A percentile compares a stretch with the other conserved stretches of the same genome.
phyloP scores from a whole-genome alignment of 2,113 vertebrate genomes.

The Chionomys nivalis region DNA sequence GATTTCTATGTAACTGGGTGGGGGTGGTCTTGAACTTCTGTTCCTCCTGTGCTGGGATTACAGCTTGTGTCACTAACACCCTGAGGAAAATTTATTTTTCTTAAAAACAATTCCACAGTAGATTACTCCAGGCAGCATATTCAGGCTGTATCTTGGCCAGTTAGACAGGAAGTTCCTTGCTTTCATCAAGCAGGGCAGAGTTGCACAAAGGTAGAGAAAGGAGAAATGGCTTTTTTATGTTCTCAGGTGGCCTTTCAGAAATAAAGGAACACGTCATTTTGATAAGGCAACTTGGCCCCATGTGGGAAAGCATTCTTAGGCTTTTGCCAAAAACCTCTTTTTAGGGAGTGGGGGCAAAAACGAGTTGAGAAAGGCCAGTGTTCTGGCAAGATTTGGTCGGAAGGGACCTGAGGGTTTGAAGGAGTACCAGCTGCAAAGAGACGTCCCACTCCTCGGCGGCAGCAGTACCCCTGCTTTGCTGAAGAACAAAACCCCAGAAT shows the following conservation, averaged over 20 bases:
- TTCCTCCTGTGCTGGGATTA: neutral
- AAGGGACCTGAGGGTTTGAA: neutral
- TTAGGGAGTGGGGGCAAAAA: neutral
- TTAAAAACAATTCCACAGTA: neutral
- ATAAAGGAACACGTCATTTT: slow-evolving; percentile 35
- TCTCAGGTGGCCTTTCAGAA: slow-evolving; percentile 39
- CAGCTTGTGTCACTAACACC: neutral
- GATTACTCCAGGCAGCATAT: neutral
- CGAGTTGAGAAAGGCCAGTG: neutral
- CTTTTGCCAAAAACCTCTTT: neutral
- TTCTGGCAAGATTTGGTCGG: neutral
- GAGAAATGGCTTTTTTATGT: slow-evolving; percentile 32
- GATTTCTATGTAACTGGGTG: neutral
- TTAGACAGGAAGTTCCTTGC: slow-evolving; percentile 42
- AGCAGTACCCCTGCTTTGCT: neutral
- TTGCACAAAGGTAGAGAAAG: slow-evolving; percentile 47
- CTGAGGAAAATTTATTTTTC: slow-evolving; percentile 4
- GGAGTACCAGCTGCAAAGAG: neutral
- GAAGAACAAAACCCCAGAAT: neutral
- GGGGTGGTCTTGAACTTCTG: neutral
- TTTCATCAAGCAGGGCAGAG: slow-evolving; percentile 50
- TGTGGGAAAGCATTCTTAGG: neutral
- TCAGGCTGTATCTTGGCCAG: slow-evolving; percentile 8
- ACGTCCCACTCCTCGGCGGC: neutral
- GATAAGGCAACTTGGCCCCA: neutral